Conservation (phyloP, 2,888 invertebrate species). For the Pediacus dermestoides region DNA sequence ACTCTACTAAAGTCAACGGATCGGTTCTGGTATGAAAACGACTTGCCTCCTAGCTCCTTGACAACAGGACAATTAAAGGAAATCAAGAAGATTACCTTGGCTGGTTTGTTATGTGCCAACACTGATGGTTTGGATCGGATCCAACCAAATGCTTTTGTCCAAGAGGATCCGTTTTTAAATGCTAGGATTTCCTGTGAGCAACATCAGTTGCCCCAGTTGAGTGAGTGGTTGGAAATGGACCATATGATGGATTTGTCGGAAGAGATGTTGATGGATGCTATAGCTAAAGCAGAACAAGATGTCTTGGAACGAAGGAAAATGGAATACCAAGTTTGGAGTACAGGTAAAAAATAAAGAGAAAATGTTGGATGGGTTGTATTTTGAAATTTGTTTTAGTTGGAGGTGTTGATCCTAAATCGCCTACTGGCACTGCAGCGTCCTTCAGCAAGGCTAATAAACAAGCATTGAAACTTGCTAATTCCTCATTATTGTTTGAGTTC, state of each 20-base stretch:
- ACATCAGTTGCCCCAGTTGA: constrained; percentile 63
- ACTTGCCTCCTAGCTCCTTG: constrained; percentile 83
- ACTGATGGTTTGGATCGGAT: constrained; percentile 65
- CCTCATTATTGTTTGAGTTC: constrained; percentile 80
- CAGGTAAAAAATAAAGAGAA: constrained; percentile 53
- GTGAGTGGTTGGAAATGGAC: constrained; percentile 69
- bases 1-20: constrained; percentile 79
- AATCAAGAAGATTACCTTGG: constrained; percentile 73
- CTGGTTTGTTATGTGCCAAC: constrained; percentile 76
- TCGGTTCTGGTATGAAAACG: constrained; percentile 95
- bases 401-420: constrained; percentile 81
- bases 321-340: constrained; percentile 78
- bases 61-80: constrained; percentile 74
- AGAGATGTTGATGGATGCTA: constrained; percentile 68
- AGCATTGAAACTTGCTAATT: constrained; percentile 78
- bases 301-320: constrained; percentile 70
- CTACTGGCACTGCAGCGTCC: constrained; percentile 82
- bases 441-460: constrained; percentile 86
- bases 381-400: constrained; percentile 55
- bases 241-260: constrained; percentile 64
- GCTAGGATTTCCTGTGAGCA: constrained; percentile 72
- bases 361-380: not conserved
- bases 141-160: constrained; percentile 84
- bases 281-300: constrained; percentile 76
- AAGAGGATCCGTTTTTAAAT: constrained; percentile 81